These are phyloP conservation scores for Phaethon lepturus DNA, from an alignment of 2,113 vertebrate genomes.

Conservation along the genomic window DNA sequence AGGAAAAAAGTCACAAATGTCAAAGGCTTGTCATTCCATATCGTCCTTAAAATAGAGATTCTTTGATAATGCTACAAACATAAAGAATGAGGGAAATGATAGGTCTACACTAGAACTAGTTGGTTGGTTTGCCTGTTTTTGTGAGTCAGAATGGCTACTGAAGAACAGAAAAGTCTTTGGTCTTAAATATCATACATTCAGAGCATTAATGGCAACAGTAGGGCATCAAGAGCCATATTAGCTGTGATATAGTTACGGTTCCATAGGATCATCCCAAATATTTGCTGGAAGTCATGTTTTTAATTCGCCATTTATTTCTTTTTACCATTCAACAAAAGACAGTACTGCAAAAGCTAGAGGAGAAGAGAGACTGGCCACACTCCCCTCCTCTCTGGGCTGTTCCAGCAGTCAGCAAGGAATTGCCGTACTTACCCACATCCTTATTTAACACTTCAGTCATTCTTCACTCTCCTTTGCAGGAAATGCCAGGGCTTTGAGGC, in stretches of 20 bases:
- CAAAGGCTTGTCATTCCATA: not conserved
- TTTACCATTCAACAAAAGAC: not conserved
- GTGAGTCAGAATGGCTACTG: not conserved
- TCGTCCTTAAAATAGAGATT: not conserved
- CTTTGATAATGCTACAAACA: not conserved
- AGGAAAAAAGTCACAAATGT: not conserved
- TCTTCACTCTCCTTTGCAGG: constrained; percentile 25
- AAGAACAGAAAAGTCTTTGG: not conserved
- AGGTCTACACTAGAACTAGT: not conserved
- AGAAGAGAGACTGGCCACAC: not conserved
- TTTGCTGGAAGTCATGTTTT: not conserved
- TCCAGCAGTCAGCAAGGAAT: not conserved
- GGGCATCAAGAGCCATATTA: fast-evolving
- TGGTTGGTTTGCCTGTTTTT: not conserved
- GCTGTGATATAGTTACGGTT: not conserved
- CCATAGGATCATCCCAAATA: not conserved
- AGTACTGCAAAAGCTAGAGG: not conserved
- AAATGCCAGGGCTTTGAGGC: not conserved
- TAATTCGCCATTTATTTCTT: not conserved
- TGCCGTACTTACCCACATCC: not conserved
- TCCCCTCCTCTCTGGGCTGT: not conserved
- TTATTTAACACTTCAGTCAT: constrained; percentile 13
- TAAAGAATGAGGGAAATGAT: not conserved
- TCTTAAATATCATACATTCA: not conserved
- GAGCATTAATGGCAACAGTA: not conserved